Base-by-base conservation (phyloP, 2,113 vertebrate species). In the Neogale vison region DNA sequence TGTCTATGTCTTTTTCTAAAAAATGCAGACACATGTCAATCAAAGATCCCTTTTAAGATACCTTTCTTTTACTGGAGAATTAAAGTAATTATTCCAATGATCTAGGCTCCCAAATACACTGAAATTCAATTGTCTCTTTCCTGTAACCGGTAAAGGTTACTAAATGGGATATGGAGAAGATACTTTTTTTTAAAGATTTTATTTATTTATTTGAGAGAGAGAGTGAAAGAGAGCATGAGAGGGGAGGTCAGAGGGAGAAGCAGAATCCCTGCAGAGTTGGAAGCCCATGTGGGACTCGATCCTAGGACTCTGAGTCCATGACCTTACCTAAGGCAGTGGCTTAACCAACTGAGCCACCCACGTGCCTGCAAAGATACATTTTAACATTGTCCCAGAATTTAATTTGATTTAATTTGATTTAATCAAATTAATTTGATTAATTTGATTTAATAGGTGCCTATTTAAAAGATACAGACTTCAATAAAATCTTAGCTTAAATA, bases 11-110 rank as follows among this genome's bases (percentile, higher is more conserved):
- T 84, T 34, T 29, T 57, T 50, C 34, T 13, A 7, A 39, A 77
- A 93, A 96, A 76, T 45, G 10, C 23, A 94, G 57, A 69, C n/a
- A 77, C 6, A 29, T 79, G 65, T 83, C 95, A 96, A 82, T 97
- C 95, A 96, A 85, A 94, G n/a, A 79, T 82, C 24, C 45, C 7
- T 96, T 95, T 87, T 63, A 92, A 97, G 39, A 81, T 83, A 95
- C 29, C 26, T 96, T 92, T 96, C 52, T 96, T 95, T 97, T 81
- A 92, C 85, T 92, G 69, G 57, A 95, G 34, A 97, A 95, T 93
- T 83, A 59, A 96, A 36, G 50, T 95, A 95, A 96, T 97, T 97
- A 89, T 93, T 81, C 47, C 71, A 85, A 47, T 96, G 76, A 94
- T 88, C 88, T 65, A 94, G 71, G 50, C 34, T 97, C 84, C 50